A percentile compares a stretch with the other conserved stretches of the same genome.
Conservation (phyloP, 1,140 invertebrate species). For the Cephus cinctus region DNA sequence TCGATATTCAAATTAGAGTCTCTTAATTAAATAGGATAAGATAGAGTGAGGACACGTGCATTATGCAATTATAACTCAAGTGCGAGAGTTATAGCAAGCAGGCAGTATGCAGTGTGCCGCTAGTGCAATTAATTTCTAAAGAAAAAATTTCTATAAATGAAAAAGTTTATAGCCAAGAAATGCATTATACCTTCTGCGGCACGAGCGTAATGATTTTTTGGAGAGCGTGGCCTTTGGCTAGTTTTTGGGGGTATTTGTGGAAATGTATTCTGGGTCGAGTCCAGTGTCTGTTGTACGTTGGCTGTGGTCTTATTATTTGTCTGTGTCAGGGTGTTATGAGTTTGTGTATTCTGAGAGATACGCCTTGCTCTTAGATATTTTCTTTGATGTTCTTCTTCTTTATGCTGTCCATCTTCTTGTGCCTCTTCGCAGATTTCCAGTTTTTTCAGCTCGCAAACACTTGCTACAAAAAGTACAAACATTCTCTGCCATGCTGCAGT, state of each 20-base stretch:
- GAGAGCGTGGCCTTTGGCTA: constrained; percentile 42
- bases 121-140: too few species aligned
- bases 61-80: too few species aligned
- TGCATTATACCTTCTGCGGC: constrained; percentile 47
- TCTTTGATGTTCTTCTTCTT: constrained; percentile 38
- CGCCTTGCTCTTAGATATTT: constrained; percentile 45
- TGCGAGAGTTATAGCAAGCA: too few species aligned
- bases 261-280: constrained; percentile 40
- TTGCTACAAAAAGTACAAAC: constrained; percentile 54
- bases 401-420: constrained; percentile 27
- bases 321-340: constrained; percentile 36
- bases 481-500: constrained; percentile 53
- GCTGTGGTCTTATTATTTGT: constrained; percentile 28
- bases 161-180: constrained; percentile 25
- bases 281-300: constrained; percentile 36
- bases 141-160: constrained; percentile 18
- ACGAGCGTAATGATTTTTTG: constrained; percentile 44
- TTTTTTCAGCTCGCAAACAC: constrained; percentile 54
- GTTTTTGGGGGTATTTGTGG: constrained; percentile 44
- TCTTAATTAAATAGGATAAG: too few species aligned
- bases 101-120: too few species aligned
- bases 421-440: constrained; percentile 46
- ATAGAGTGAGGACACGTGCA: too few species aligned
- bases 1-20: too few species aligned
- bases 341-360: constrained; percentile 38